Percentiles rank a stretch among this genome's conserved stretches.
These are phyloP conservation scores for Charadrius vociferus DNA, from an alignment of 2,113 vertebrate species.

Conservation along the genomic window DNA sequence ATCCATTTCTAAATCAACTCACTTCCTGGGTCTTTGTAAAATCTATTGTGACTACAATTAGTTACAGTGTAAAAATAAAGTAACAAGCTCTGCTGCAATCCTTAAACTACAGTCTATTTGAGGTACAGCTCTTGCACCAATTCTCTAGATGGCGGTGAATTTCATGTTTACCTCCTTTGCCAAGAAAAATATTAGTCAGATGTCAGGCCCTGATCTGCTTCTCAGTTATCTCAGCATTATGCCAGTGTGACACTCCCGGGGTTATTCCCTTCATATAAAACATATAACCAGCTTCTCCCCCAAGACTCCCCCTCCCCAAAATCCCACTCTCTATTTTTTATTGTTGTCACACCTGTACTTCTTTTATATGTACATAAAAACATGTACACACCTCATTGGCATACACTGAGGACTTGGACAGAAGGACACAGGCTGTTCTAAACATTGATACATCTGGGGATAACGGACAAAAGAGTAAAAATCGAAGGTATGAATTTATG, in stretches of 20 bases:
- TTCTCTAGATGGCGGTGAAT: not conserved
- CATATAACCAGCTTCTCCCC: not conserved
- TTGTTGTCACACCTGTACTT: not conserved
- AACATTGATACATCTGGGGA: not conserved
- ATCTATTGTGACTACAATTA: not conserved
- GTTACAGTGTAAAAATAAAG: not conserved
- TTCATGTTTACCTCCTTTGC: not conserved
- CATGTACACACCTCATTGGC: accelerated
- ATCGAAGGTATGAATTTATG: not conserved
- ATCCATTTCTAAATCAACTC: not conserved
- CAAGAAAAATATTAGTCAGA: not conserved
- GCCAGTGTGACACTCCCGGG: not conserved
- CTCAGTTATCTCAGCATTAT: not conserved
- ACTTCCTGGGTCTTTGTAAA: not conserved
- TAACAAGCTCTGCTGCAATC: not conserved
- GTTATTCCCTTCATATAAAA: not conserved
- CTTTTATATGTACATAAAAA: not conserved
- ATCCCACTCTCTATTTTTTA: not conserved
- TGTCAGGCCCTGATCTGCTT: not conserved
- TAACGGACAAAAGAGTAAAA: not conserved
- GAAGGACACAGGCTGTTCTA: not conserved
- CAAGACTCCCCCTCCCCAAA: not conserved
- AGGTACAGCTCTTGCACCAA: not conserved
- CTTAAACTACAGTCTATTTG: not conserved
- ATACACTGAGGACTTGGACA: not conserved